Conservation (phyloP, 2,888 invertebrate genomes). For the Herminia tarsipennalis region DNA sequence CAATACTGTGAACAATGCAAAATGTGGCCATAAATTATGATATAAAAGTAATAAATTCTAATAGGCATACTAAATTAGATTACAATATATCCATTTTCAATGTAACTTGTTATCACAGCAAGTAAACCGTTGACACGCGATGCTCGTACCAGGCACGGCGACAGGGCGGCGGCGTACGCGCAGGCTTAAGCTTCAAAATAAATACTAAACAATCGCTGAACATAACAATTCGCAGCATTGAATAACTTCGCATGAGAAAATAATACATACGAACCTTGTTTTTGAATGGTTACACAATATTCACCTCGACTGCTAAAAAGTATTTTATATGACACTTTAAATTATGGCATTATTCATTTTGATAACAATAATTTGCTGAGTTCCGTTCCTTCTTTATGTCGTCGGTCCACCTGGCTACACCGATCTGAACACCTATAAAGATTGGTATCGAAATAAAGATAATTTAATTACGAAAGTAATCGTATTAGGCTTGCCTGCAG, state of each 20-base stretch:
- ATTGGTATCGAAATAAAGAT: too few species aligned
- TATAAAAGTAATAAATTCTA: not conserved
- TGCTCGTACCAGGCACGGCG: conserved; percentile 45
- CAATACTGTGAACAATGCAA: too few species aligned
- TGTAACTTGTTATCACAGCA: conserved; percentile 15
- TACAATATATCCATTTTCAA: conserved; percentile 9
- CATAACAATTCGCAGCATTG: not conserved
- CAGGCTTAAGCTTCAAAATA: conserved; percentile 14
- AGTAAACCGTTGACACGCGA: conserved; percentile 13
- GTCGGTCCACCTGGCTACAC: too few species aligned
- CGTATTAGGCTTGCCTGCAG: too few species aligned
- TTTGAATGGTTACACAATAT: conserved; percentile 1
- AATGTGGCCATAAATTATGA: too few species aligned
- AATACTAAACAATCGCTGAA: conserved; percentile 22
- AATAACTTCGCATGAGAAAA: not conserved
- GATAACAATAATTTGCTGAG: too few species aligned
- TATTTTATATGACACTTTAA: too few species aligned
- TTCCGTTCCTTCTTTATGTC: too few species aligned
- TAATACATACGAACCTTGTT: not conserved
- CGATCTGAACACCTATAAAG: too few species aligned
- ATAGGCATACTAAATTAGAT: not conserved
- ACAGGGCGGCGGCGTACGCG: conserved; percentile 2
- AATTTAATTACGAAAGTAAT: too few species aligned
- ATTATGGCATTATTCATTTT: too few species aligned
- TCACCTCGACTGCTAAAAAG: too few species aligned